Evolutionary conservation across 2,888 invertebrate genomes (phyloP).

Genomic region (Habrosyne pyritoides): DNA sequence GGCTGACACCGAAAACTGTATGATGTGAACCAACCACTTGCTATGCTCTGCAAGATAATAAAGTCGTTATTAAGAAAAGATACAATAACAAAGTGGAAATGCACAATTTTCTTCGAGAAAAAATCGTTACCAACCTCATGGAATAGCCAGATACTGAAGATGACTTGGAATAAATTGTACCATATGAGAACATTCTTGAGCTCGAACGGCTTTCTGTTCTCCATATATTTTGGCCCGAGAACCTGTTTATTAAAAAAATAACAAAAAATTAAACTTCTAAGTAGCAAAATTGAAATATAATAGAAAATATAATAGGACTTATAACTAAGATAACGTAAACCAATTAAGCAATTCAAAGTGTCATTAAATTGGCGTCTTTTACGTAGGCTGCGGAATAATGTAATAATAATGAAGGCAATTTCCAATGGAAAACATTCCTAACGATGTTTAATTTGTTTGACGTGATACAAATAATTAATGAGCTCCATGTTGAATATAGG

Average conservation of each 20-base stretch:
- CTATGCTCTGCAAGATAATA: slow-evolving; percentile 78
- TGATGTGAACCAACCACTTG: slow-evolving; percentile 90
- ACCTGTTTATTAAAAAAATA: slow-evolving; percentile 69
- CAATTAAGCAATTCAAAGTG: not conserved
- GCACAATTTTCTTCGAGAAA: slow-evolving; percentile 7
- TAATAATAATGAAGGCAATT: slow-evolving; percentile 26
- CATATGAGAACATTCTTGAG: slow-evolving; percentile 89
- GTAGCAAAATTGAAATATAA: not conserved
- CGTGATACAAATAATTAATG: slow-evolving; percentile 31
- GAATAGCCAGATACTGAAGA: slow-evolving; percentile 89
- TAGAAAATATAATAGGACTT: too few relatives aligned
- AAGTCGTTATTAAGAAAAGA: slow-evolving; percentile 2
- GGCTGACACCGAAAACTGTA: slow-evolving; percentile 94
- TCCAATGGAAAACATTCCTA: slow-evolving; percentile 45
- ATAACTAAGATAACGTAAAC: not conserved
- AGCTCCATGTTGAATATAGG: slow-evolving; percentile 25
- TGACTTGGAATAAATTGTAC: slow-evolving; percentile 93
- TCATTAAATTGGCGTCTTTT: slow-evolving; percentile 15
- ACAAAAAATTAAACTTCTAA: too few relatives aligned
- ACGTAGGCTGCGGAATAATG: slow-evolving; percentile 19
- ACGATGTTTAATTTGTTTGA: slow-evolving; percentile 37
- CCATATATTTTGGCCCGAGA: slow-evolving; percentile 92
- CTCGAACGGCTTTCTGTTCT: slow-evolving; percentile 92
- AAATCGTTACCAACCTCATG: slow-evolving; percentile 82
- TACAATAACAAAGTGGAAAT: slow-evolving; percentile 7